These are phyloP conservation scores for Drosophila meridiana DNA, from an alignment of 2,888 invertebrate genomes.

Conservation along the genomic window DNA sequence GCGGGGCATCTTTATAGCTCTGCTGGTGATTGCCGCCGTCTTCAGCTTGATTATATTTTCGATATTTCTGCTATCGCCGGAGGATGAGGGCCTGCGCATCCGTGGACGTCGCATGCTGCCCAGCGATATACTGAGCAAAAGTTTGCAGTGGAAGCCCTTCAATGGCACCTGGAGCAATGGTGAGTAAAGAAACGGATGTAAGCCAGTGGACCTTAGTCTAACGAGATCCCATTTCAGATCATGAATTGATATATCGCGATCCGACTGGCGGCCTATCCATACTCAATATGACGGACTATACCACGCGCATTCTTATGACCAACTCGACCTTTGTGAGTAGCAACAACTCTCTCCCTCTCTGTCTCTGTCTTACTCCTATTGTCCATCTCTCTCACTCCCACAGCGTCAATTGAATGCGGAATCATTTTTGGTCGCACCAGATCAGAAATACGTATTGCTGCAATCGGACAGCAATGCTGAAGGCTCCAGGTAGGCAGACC, in stretches of 20 bases:
- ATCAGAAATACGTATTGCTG: conserved; percentile 91
- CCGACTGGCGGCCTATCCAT: conserved; percentile 91
- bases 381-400: conserved; percentile 30
- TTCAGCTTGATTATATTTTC: conserved; percentile 95
- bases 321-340: conserved; percentile 93
- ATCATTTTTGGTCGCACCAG: conserved; percentile 91
- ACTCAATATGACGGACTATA: conserved; percentile 91
- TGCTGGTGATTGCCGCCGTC: conserved; percentile 95
- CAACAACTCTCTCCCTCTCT: too few relatives aligned
- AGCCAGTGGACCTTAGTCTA: neutral
- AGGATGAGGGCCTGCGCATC: conserved; percentile 89
- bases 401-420: conserved; percentile 92
- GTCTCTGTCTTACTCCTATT: conserved; percentile 27
- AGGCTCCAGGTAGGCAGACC: conserved; percentile 73
- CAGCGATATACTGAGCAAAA: conserved; percentile 88
- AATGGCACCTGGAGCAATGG: conserved; percentile 92
- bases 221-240: conserved; percentile 86
- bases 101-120: conserved; percentile 89
- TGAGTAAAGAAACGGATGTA: conserved; percentile 67
- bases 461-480: conserved; percentile 87
- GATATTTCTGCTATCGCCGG: conserved; percentile 94
- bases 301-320: conserved; percentile 90
- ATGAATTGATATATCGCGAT: conserved; percentile 92
- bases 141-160: conserved; percentile 87
- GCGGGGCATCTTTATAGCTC: conserved; percentile 96